phyloP scores from a whole-genome alignment of 2,113 vertebrate genomes.

The Sander vitreus region DNA sequence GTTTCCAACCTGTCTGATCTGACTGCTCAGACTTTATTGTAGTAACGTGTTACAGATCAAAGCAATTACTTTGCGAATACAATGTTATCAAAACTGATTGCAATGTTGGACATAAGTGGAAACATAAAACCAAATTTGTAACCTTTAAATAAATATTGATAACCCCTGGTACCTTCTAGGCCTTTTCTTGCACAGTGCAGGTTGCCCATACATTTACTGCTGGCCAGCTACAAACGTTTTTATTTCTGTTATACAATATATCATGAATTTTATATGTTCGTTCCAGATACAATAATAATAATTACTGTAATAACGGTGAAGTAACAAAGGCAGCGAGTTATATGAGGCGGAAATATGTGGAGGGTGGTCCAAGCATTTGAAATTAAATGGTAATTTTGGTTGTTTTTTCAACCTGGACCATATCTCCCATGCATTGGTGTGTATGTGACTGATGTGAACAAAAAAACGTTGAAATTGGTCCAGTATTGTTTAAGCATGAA shows the following conservation, averaged over 20 bases:
- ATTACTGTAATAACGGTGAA: background rate
- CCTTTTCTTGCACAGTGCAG: background rate
- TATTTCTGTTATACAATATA: slow-evolving; percentile 13
- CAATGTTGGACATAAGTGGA: background rate
- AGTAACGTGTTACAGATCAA: no score
- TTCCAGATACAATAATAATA: slow-evolving; percentile 20
- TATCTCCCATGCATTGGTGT: no score
- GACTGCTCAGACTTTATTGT: no score
- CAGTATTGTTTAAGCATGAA: no score
- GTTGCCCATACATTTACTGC: no score
- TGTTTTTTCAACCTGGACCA: no score
- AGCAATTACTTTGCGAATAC: background rate
- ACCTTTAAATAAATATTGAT: background rate
- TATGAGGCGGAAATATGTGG: slow-evolving; percentile 11
- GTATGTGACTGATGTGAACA: no score
- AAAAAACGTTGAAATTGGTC: no score
- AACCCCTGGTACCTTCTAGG: background rate
- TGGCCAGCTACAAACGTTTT: background rate
- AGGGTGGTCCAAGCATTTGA: slow-evolving; percentile 2
- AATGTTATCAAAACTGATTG: background rate
- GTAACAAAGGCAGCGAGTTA: slow-evolving; percentile 5
- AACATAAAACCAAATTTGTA: no score
- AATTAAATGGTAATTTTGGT: background rate
- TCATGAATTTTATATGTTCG: background rate
- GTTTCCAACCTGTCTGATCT: background rate